Percentiles rank a stretch among this genome's conserved stretches.
Evolutionary conservation across 1,140 invertebrate species (phyloP).

Genomic region (Littorina saxatilis): DNA sequence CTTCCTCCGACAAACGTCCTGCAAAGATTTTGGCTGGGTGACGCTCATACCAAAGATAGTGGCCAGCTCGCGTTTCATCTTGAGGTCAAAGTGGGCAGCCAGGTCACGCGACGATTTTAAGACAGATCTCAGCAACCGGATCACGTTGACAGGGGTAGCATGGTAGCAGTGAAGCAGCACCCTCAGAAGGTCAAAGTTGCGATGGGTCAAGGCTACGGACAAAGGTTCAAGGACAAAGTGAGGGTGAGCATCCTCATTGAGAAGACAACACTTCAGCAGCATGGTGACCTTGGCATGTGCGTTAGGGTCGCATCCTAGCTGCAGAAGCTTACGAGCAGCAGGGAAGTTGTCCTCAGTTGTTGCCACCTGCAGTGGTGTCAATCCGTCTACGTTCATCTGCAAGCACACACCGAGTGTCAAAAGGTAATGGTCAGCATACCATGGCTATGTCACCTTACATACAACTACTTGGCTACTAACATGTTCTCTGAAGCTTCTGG

Average conservation of each 20-base stretch:
- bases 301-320: slow-evolving; percentile 68
- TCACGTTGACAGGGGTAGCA: slow-evolving; percentile 48
- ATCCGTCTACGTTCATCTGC: slow-evolving; percentile 67
- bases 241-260: slow-evolving; percentile 68
- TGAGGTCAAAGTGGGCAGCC: slow-evolving; percentile 52
- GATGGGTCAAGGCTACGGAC: slow-evolving; percentile 68
- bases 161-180: slow-evolving; percentile 65
- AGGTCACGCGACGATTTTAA: slow-evolving; percentile 55
- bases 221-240: slow-evolving; percentile 72
- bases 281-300: slow-evolving; percentile 56
- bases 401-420: slow-evolving; percentile 33
- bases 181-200: slow-evolving; percentile 66
- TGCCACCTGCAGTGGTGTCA: slow-evolving; percentile 67
- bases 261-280: slow-evolving; percentile 65
- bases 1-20: slow-evolving; percentile 58
- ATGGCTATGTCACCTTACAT: too few species aligned
- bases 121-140: slow-evolving; percentile 58
- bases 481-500: too few species aligned
- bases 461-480: too few species aligned
- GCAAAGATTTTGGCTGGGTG: slow-evolving; percentile 56
- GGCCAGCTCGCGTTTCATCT: slow-evolving; percentile 58
- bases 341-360: slow-evolving; percentile 60
- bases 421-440: too few species aligned
- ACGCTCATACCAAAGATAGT: slow-evolving; percentile 54
- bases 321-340: slow-evolving; percentile 62